phyloP scores from a whole-genome alignment of 2,888 invertebrate genomes.

The Scrobipalpa costella region DNA sequence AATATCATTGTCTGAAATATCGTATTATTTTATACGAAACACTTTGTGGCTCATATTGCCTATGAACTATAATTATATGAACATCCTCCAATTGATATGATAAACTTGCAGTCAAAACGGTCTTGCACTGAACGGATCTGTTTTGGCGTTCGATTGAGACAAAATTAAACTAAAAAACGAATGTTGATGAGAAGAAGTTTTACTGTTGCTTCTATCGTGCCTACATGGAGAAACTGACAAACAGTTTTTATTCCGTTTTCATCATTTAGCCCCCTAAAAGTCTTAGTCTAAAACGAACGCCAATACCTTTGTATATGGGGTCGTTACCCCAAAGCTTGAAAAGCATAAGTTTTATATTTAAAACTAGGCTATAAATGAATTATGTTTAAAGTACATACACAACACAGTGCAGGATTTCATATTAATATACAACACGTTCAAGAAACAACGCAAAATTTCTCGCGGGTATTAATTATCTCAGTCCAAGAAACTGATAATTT shows the following conservation, averaged over 20 bases:
- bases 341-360: conserved; percentile 46
- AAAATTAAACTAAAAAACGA: neutral
- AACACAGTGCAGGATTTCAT: conserved; percentile 17
- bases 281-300: conserved; percentile 31
- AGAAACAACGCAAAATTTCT: neutral
- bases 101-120: neutral
- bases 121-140: neutral
- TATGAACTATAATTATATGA: no score
- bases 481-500: neutral
- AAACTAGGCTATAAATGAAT: conserved; percentile 46
- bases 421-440: conserved; percentile 1
- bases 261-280: neutral
- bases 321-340: conserved; percentile 48
- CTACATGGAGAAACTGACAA: no score
- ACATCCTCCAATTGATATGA: neutral
- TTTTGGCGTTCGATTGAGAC: conserved; percentile 1
- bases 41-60: no score
- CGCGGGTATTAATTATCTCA: neutral
- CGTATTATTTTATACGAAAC: no score
- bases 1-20: no score
- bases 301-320: no score
- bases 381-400: conserved; percentile 39
- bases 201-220: no score
- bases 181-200: no score
- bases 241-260: no score